These are phyloP conservation scores for Lipophrys pholis DNA, from an alignment of 2,113 vertebrate species.

Conservation along the genomic window DNA sequence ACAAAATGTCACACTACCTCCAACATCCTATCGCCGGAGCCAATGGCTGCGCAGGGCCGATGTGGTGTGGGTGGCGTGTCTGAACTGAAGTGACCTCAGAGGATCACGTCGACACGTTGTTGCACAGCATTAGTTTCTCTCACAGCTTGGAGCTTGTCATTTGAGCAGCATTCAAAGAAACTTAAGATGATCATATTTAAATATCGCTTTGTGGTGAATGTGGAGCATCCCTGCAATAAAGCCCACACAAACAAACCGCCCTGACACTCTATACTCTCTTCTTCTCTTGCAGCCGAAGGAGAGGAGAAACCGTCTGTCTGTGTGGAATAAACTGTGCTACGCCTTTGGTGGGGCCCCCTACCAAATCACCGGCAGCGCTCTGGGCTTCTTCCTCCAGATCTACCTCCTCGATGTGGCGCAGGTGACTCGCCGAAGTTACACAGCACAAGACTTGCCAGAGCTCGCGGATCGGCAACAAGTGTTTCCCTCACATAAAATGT, in stretches of 20 bases:
- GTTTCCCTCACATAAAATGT: no score
- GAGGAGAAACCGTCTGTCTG: slow-evolving; percentile 78
- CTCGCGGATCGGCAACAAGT: no score
- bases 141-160: neutral
- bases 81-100: slow-evolving; percentile 69
- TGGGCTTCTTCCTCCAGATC: slow-evolving; percentile 96
- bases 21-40: slow-evolving; percentile 64
- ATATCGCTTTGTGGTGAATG: no score
- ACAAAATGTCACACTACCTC: slow-evolving; percentile 45
- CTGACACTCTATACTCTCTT: neutral
- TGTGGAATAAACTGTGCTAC: slow-evolving; percentile 92
- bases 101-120: slow-evolving; percentile 7
- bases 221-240: no score
- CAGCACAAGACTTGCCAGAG: neutral
- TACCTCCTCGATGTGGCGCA: slow-evolving; percentile 93
- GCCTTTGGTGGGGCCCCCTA: slow-evolving; percentile 93
- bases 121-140: neutral
- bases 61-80: slow-evolving; percentile 11
- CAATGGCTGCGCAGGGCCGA: slow-evolving; percentile 51
- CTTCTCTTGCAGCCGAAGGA: slow-evolving; percentile 56
- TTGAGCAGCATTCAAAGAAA: no score
- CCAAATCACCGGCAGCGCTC: slow-evolving; percentile 92
- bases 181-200: no score
- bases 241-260: no score
- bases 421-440: slow-evolving; percentile 78